Evolutionary conservation across 2,888 invertebrate species (phyloP).

Genomic region (Hypomecis atomaria): DNA sequence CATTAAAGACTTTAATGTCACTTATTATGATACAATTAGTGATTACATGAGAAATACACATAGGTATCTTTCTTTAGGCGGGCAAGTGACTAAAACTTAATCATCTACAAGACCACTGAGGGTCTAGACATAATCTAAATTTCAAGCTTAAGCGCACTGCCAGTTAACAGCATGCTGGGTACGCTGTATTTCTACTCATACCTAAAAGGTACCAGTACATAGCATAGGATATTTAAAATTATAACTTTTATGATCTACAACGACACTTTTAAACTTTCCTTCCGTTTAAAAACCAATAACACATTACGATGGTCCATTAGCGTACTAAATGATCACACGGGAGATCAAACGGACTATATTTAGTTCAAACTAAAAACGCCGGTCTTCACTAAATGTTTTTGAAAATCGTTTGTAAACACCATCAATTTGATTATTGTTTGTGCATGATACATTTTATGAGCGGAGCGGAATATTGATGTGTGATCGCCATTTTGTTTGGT

Average conservation of each 20-base stretch:
- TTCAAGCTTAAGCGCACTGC: too few species aligned
- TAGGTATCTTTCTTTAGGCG: too few species aligned
- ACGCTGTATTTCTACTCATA: too few species aligned
- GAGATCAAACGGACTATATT: constrained; percentile 73
- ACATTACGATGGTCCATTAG: constrained; percentile 56
- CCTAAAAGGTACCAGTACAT: too few species aligned
- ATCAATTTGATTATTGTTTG: constrained; percentile 51
- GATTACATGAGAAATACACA: too few species aligned
- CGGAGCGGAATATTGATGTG: constrained; percentile 46
- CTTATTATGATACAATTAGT: too few species aligned
- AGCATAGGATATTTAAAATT: background rate
- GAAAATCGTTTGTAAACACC: constrained; percentile 70
- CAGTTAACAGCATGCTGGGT: too few species aligned
- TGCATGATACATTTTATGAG: constrained; percentile 55
- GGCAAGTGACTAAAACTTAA: too few species aligned
- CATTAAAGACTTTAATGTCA: too few species aligned
- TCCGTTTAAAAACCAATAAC: constrained; percentile 51
- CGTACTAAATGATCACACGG: constrained; percentile 41
- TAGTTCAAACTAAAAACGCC: constrained; percentile 58
- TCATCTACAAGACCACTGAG: too few species aligned
- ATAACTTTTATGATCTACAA: background rate
- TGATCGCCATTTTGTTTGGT: constrained; percentile 27
- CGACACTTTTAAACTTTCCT: constrained; percentile 17
- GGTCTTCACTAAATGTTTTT: constrained; percentile 65
- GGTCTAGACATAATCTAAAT: too few species aligned